Base-by-base conservation (phyloP, 2,888 invertebrate species). In the Camptogramma bilineatum region DNA sequence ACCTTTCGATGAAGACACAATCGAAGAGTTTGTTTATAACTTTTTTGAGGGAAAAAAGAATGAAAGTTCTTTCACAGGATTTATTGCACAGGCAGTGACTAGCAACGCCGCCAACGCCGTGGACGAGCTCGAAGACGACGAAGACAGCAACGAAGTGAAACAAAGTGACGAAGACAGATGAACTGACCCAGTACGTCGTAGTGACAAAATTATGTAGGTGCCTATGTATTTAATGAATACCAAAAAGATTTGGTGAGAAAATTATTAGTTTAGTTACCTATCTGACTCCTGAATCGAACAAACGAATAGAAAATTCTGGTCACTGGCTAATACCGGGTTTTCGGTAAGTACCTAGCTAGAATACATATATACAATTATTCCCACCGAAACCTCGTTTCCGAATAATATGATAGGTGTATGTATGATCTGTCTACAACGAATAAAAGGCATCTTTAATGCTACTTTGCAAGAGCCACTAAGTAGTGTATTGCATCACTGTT, bases 21-120 rank as follows among this genome's bases (percentile, higher is more conserved):
- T 92, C 52, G 92, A 94, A 66, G 87, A 91, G 65, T 87, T 83
- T 55, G 85, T 91, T 62, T 89, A 85, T 66, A 86, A 90, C 64
- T 90, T 86, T 71, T 77, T 93, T 34, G 86, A 87, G 69, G 81
- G 79, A 7, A 86, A 84, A 68, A 86, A 87, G 69, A 93, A 93
- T 74, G 85, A 87, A 1, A 87, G 89, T 9, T 82, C 89, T 46
- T 78, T 91, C 10, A 90, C 89, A 17, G 89, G 91, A 42, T 67
- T 91, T 54, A 79, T 91, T 70, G 88, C 90, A 39, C 85, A 91
- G 72, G 88, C 86, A 46, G 85, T 91, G 51, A 88, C 89, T 13
- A 87, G 86, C 62, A 86, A 90, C 62, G 82, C 82, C 9, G 81
- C 80, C n/a, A 69, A 75, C 50, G 80, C 79, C 0, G 75, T 87